These are phyloP conservation scores for Aphidius ervi DNA, from an alignment of 1,140 invertebrate species.

Conservation along the genomic window DNA sequence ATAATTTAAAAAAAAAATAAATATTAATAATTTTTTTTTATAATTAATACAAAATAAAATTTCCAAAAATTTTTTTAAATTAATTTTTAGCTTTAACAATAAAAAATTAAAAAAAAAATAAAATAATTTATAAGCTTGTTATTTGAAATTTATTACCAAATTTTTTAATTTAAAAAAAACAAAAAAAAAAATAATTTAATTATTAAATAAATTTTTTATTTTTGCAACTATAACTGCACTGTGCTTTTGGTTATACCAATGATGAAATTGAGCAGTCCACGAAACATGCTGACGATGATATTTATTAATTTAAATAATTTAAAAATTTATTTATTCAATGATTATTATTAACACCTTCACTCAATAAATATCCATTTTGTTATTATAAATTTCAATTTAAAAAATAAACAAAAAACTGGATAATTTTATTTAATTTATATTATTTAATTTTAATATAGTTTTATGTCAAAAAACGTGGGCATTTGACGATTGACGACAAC, in stretches of 20 bases:
- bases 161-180: neutral
- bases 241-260: slow-evolving; percentile 32
- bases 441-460: too few relatives aligned
- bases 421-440: neutral
- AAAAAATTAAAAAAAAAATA: neutral
- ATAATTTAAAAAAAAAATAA: too few relatives aligned
- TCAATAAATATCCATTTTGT: neutral
- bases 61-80: too few relatives aligned
- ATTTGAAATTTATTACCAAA: neutral
- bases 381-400: neutral
- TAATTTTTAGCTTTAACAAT: neutral
- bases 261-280: slow-evolving; percentile 36
- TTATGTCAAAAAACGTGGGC: neutral
- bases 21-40: too few relatives aligned
- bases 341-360: neutral
- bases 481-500: neutral
- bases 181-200: neutral
- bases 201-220: neutral
- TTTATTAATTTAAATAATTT: neutral
- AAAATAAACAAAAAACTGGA: neutral
- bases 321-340: neutral
- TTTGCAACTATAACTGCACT: too few relatives aligned
- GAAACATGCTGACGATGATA: slow-evolving; percentile 38
- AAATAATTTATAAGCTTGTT: neutral
- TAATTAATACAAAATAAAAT: too few relatives aligned